Evolutionary conservation across 2,888 invertebrate genomes (phyloP).

Genomic region (Xestoiulus laeticollis): DNA sequence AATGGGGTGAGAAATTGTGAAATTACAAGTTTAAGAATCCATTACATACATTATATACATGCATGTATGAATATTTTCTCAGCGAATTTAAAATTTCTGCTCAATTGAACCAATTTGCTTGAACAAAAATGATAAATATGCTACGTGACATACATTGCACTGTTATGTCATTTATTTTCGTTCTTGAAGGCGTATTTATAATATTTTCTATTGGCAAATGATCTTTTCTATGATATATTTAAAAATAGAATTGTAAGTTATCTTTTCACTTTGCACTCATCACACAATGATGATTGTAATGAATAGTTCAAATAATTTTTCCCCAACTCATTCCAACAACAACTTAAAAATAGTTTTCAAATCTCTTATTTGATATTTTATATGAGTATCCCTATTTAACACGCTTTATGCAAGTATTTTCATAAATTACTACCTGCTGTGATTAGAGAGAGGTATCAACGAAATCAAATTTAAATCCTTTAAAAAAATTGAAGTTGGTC

Average conservation of each 20-base stretch:
- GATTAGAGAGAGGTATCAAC: not conserved
- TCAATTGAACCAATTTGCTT: not conserved
- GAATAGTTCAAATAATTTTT: not conserved
- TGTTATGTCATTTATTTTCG: not conserved
- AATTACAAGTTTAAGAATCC: not conserved
- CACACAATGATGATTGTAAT: not conserved
- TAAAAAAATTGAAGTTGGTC: not conserved
- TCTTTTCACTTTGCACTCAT: not conserved
- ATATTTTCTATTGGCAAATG: not conserved
- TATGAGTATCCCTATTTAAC: not conserved
- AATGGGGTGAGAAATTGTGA: not conserved
- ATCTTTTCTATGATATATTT: not conserved
- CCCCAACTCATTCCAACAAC: not conserved
- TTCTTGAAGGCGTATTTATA: not conserved
- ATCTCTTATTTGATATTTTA: not conserved
- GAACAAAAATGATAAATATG: slow-evolving; percentile 12
- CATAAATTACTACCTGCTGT: not conserved
- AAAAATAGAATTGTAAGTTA: not conserved
- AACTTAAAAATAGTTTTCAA: not conserved
- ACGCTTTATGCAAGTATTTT: not conserved
- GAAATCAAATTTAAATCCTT: not conserved
- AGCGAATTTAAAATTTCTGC: not conserved
- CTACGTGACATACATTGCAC: not conserved
- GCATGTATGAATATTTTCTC: not conserved
- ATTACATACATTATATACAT: no score